Base-by-base conservation (phyloP, 2,888 invertebrate genomes). In the Idaea aversata region DNA sequence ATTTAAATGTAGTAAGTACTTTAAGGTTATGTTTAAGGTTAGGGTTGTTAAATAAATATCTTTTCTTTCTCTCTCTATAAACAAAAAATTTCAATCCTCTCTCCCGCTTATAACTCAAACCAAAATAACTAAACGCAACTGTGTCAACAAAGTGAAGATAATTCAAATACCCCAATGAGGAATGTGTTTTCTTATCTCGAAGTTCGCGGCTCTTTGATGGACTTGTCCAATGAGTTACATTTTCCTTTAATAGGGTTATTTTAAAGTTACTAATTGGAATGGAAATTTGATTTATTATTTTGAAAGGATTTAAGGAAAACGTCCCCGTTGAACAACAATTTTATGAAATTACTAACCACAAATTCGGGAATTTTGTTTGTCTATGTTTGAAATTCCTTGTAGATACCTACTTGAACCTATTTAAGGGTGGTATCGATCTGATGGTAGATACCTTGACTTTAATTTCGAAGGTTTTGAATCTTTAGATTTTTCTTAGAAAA, bases 101-200 rank as follows among this genome's bases (percentile, higher is more conserved):
- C 4, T 7, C 59, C 64, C 47, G 68, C 74, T 74, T 67, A 38
- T 72, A 47, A 47, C 72, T 80, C 70, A 57, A 3, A 63, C 75
- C 78, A 72, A 25, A 63, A 63, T 65, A 64, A 67, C 68, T 76
- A 77, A 81, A 80, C 82, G 81, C 88, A 89, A 88, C 88, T 90
- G 90, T 90, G 88, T 90, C 90, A 91, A 90, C 88, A 91, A 73
- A 72, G 79, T 76, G 69, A 77, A 90, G 89, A 90, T 92, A 90
- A 90, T 88, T 90, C 87, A 84, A 87, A 87, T 87, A 84, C 83
- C 87, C 47, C 85, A 83, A 85, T 86, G 87, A 86, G 85, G 86
- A 88, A 88, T 88, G 86, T 90, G 85, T 87, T 86, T 88, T 86
- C 89, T 90, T 91, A 91, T 91, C 90, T 84, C 70, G 67, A 81